Percentiles rank a stretch among this genome's conserved stretches.
Evolutionary conservation across 2,888 invertebrate species (phyloP).

Genomic region (Octonoba sinensis): DNA sequence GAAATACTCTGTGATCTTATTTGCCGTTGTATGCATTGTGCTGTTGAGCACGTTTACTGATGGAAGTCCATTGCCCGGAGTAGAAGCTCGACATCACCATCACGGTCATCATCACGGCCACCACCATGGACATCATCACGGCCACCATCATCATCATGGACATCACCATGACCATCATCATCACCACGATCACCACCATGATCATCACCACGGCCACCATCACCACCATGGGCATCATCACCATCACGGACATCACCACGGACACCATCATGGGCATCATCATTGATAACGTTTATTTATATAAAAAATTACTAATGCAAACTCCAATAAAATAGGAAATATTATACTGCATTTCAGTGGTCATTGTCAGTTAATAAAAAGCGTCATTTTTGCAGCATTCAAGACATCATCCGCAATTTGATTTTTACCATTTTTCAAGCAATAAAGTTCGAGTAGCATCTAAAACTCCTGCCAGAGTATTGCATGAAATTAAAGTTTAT

Average conservation of each 20-base stretch:
- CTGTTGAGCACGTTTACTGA: not conserved
- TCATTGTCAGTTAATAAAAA: no score
- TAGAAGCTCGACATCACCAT: conserved; percentile 21
- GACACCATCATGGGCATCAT: not conserved
- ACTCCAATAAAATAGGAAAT: no score
- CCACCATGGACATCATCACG: conserved; percentile 28
- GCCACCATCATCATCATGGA: conserved; percentile 14
- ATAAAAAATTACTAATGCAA: no score
- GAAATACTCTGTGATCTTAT: no score
- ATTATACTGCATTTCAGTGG: no score
- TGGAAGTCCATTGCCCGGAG: not conserved
- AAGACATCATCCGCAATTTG: no score
- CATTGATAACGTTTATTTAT: no score
- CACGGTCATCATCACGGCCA: not conserved
- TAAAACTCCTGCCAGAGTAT: no score
- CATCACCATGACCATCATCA: conserved; percentile 26
- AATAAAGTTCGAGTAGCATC: no score
- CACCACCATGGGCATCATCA: conserved; percentile 22
- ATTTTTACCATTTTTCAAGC: no score
- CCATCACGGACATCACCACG: not conserved
- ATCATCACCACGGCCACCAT: conserved; percentile 22
- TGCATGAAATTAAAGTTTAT: no score
- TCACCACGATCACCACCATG: conserved; percentile 15
- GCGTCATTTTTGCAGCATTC: no score
- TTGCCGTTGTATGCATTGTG: not conserved